These are phyloP conservation scores for Nasonovia ribisnigri DNA, from an alignment of 2,888 invertebrate species.

Conservation along the genomic window DNA sequence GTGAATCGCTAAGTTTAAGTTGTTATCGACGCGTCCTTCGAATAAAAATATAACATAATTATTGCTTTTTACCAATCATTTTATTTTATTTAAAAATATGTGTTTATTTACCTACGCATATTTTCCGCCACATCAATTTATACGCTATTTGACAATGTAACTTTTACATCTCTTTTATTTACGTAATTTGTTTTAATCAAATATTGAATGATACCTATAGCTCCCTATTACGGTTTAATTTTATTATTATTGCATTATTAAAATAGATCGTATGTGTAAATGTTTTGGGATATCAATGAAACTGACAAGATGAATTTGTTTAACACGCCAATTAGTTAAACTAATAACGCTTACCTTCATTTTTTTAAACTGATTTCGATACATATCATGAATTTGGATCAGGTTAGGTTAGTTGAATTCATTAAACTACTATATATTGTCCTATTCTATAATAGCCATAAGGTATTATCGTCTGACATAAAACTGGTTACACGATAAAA, in stretches of 20 bases:
- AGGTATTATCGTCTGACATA: slow-evolving; percentile 11
- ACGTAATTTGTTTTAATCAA: background rate
- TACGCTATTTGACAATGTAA: background rate
- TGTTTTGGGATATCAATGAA: background rate
- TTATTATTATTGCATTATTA: background rate
- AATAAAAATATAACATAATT: slow-evolving; percentile 14
- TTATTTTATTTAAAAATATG: slow-evolving; percentile 13
- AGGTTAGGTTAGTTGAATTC: background rate
- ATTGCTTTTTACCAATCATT: background rate
- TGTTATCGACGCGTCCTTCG: slow-evolving; percentile 40
- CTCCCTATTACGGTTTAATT: background rate
- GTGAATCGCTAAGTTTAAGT: slow-evolving; percentile 28
- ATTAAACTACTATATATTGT: background rate
- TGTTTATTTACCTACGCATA: background rate
- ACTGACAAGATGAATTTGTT: background rate
- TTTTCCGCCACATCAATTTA: background rate
- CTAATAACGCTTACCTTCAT: background rate
- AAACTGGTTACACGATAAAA: slow-evolving; percentile 28
- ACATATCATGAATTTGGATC: background rate
- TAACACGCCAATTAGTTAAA: background rate
- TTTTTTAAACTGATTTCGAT: background rate
- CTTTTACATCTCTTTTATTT: background rate
- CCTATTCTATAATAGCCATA: slow-evolving; percentile 27
- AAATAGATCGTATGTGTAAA: background rate
- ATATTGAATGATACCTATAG: background rate